Conservation (phyloP, 2,888 invertebrate genomes). For the Mesorhabditis belari region DNA sequence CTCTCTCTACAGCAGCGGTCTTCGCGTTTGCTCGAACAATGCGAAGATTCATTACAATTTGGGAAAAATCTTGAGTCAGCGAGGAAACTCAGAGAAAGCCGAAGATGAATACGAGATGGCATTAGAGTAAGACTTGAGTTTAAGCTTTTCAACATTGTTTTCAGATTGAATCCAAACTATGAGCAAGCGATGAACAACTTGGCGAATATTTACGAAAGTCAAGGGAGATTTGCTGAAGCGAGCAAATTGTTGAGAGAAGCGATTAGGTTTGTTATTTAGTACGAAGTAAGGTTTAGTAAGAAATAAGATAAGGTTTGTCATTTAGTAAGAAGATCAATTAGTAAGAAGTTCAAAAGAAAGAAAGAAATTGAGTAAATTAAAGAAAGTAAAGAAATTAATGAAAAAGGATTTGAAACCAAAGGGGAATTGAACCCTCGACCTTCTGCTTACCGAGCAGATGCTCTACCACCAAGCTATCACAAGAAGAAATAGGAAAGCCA, state of each 20-base stretch:
- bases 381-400: no score
- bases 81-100: slow-evolving; percentile 66
- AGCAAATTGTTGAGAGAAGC: not conserved
- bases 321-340: no score
- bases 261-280: not conserved
- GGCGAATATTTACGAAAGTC: slow-evolving; percentile 65
- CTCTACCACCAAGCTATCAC: no score
- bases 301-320: not conserved
- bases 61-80: slow-evolving; percentile 75
- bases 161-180: slow-evolving; percentile 70
- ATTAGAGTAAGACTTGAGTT: slow-evolving; percentile 13
- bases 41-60: slow-evolving; percentile 85
- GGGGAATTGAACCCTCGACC: no score
- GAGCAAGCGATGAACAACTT: slow-evolving; percentile 90
- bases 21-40: slow-evolving; percentile 82
- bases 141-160: slow-evolving; percentile 6
- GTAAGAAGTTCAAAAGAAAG: not conserved
- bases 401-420: no score
- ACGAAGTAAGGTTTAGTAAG: not conserved
- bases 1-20: slow-evolving; percentile 70
- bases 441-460: no score
- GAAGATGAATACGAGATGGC: slow-evolving; percentile 65
- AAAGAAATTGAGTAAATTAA: no score
- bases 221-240: slow-evolving; percentile 11
- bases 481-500: no score